Conservation (phyloP, 2,797 vertebrate genomes). For the Amphiprion clarkii region DNA sequence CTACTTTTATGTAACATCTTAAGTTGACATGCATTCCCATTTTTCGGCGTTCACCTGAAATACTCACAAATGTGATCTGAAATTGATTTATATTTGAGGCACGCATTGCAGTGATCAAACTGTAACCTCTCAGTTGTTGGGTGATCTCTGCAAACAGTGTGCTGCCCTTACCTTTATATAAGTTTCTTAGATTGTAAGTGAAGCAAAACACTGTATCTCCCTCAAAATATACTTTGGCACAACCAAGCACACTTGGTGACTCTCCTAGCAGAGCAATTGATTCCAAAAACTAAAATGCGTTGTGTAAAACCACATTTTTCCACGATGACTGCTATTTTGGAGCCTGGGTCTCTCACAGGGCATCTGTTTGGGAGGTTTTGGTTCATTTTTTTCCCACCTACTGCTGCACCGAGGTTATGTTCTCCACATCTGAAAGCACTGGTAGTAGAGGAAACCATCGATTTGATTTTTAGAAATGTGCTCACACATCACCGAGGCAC, state of each 20-base stretch:
- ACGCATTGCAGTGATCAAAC: background rate
- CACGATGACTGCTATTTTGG: slow-evolving; percentile 39
- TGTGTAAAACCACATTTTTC: slow-evolving; percentile 29
- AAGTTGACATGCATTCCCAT: slow-evolving; percentile 5
- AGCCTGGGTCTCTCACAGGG: slow-evolving; percentile 19
- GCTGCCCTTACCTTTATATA: slow-evolving; percentile 9
- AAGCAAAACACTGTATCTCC: background rate
- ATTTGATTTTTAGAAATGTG: slow-evolving; percentile 51
- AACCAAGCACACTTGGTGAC: slow-evolving; percentile 13
- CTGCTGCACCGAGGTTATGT: slow-evolving; percentile 30
- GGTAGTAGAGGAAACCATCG: slow-evolving; percentile 46
- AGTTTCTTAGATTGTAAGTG: background rate
- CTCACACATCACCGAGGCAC: slow-evolving; percentile 43
- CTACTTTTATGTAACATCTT: background rate
- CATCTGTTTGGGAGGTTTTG: slow-evolving; percentile 35
- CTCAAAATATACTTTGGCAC: slow-evolving; percentile 36
- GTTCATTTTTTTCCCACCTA: slow-evolving; percentile 54
- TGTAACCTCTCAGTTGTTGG: background rate
- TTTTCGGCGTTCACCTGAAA: background rate
- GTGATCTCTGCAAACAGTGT: background rate
- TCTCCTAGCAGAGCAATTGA: slow-evolving; percentile 39
- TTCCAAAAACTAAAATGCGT: slow-evolving; percentile 38
- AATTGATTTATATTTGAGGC: background rate
- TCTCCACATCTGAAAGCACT: slow-evolving; percentile 48
- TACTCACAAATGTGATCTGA: background rate